Base-by-base conservation (phyloP, 2,888 invertebrate genomes). In the Harpalus rubripes region DNA sequence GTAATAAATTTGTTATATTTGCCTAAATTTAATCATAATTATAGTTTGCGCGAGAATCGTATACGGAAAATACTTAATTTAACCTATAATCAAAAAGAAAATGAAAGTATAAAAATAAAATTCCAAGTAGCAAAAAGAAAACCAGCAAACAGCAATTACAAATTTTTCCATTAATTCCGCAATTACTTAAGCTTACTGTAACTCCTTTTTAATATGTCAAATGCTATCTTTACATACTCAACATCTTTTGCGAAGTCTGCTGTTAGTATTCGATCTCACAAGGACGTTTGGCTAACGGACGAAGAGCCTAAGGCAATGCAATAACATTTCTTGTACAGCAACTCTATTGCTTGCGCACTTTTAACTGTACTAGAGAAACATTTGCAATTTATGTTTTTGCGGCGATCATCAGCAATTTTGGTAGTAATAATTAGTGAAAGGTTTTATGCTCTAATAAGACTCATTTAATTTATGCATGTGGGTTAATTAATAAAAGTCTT, bases 251-350 rank as follows among this genome's bases (percentile, higher is more conserved):
- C 56, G 26, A 26, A 78, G 18, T 78, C 78, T 32, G 6, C 52
- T 7, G 7, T 7, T 16, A 68, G 18, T 32, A 52, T 52, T 78
- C 61, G 74, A 61, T 83, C 74, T 15, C 86, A 87, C 88, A 88
- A 88, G 88, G 88, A 87, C 88, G 87, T 87, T 87, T 85, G 85
- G 85, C 86, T 88, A 88, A 88, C 88, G 88, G 88, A 86, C 84
- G 85, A 84, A 86, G 32, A 58, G 81, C 88, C 87, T 86, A 86
- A 84, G 86, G 87, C 87, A 44, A 85, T 81, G 79, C 84, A 86
- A 86, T 86, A 85, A 86, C 86, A 86, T 86, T 86, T 82, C 85
- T 86, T 86, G 85, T 84, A 63, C 84, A 85, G 86, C 83, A 83
- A 86, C 86, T 85, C 85, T 65, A 72, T 79, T 83, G 76, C 74